These are phyloP conservation scores for Theristus sp. DNA, from an alignment of 2,888 invertebrate genomes.

Conservation along the genomic window DNA sequence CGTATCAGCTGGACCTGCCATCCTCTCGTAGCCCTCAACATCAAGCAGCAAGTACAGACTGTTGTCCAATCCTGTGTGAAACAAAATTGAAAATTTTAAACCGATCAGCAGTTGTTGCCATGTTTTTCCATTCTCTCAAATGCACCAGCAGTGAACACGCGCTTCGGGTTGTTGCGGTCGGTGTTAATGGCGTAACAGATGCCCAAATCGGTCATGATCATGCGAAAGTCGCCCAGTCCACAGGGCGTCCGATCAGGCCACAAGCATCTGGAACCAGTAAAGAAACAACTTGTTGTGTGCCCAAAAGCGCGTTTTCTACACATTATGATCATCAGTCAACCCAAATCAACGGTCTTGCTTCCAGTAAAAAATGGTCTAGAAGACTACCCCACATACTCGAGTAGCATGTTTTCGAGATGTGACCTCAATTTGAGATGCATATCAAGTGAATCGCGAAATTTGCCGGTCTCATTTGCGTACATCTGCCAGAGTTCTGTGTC, in stretches of 20 bases:
- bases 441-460: neutral
- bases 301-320: neutral
- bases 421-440: neutral
- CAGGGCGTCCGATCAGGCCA: neutral
- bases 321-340: too few species aligned
- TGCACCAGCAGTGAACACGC: neutral
- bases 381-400: neutral
- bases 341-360: too few species aligned
- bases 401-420: neutral
- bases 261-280: neutral
- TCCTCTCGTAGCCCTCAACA: neutral
- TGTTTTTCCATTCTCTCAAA: too few species aligned
- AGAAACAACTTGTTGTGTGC: neutral
- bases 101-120: too few species aligned
- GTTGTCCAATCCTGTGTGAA: neutral
- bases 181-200: neutral
- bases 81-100: neutral
- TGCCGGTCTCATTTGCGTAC: neutral
- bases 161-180: neutral
- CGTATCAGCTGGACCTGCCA: neutral
- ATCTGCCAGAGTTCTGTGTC: neutral
- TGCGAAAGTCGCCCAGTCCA: neutral
- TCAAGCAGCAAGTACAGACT: neutral
- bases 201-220: neutral
- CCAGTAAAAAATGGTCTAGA: too few species aligned